These are phyloP conservation scores for Kradibia gibbosae DNA, from an alignment of 1,140 invertebrate genomes.

Conservation along the genomic window DNA sequence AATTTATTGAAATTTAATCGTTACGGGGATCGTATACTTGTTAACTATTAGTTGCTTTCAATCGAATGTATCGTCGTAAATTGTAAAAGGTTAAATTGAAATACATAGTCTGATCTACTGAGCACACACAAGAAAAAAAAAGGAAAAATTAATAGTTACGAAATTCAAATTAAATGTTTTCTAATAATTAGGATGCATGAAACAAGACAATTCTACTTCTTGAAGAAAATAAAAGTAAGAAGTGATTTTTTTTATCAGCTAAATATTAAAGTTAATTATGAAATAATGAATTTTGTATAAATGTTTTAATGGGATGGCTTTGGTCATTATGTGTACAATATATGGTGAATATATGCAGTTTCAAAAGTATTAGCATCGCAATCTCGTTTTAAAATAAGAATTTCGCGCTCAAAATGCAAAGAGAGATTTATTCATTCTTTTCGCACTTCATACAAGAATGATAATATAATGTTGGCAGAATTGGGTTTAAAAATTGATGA, in stretches of 20 bases:
- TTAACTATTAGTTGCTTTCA: neutral
- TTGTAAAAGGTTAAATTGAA: neutral
- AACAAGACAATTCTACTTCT: neutral
- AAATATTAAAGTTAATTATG: neutral
- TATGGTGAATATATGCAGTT: neutral
- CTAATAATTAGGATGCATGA: neutral
- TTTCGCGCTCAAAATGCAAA: neutral
- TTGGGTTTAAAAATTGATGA: slow-evolving; percentile 13
- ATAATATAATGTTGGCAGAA: neutral
- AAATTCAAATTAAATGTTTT: neutral
- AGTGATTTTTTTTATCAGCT: neutral
- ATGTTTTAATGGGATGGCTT: neutral
- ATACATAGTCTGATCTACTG: neutral
- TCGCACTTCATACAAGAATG: neutral
- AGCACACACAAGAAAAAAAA: too few relatives aligned
- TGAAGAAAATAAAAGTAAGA: neutral
- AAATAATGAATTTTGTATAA: slow-evolving; percentile 1
- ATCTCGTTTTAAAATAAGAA: slow-evolving; percentile 8
- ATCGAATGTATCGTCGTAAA: neutral
- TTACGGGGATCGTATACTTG: neutral
- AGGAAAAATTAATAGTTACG: too few relatives aligned
- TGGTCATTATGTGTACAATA: neutral
- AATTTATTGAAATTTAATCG: slow-evolving; percentile 17
- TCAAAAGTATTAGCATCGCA: neutral
- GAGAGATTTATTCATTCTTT: slow-evolving; percentile 18